These are phyloP conservation scores for Drosophila leontia DNA, from an alignment of 1,140 invertebrate genomes.

Conservation along the genomic window DNA sequence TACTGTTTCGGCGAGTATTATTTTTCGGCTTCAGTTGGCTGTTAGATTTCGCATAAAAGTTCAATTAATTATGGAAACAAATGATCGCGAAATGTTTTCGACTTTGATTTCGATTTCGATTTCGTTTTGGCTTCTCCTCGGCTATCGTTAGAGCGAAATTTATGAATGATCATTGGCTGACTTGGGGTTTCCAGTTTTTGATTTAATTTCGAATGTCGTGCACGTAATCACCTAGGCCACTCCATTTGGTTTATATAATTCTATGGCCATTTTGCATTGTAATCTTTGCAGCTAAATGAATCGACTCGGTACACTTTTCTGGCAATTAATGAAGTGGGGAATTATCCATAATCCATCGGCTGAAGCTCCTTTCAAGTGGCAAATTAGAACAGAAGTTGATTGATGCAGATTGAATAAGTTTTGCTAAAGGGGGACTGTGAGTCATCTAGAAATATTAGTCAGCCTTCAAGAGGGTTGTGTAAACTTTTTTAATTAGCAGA, in stretches of 20 bases:
- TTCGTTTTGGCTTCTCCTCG: conserved; percentile 39
- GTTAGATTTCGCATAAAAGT: conserved; percentile 66
- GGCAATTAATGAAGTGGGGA: conserved; percentile 33
- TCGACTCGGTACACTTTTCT: conserved; percentile 25
- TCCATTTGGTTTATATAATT: conserved; percentile 53
- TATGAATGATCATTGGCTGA: conserved; percentile 65
- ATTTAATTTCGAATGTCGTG: conserved; percentile 36
- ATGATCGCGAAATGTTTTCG: conserved; percentile 49
- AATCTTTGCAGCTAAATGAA: conserved; percentile 31
- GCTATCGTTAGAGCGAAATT: conserved; percentile 65
- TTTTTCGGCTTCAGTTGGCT: conserved; percentile 25
- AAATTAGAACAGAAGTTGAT: conserved; percentile 54
- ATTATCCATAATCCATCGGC: conserved; percentile 27
- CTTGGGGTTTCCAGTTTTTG: conserved; percentile 38
- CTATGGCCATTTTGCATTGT: conserved; percentile 37
- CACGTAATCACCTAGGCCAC: conserved; percentile 53
- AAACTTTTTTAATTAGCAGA: not conserved
- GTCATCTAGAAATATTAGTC: conserved; percentile 23
- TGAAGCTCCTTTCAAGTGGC: conserved; percentile 41
- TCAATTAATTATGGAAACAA: conserved; percentile 66
- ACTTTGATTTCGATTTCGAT: conserved; percentile 26
- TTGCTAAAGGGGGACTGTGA: conserved; percentile 23
- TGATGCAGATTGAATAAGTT: conserved; percentile 44
- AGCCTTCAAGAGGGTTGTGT: conserved; percentile 9
- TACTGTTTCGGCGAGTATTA: conserved; percentile 27